phyloP scores from a whole-genome alignment of 1,140 invertebrate species.

The Drosophila sp. region DNA sequence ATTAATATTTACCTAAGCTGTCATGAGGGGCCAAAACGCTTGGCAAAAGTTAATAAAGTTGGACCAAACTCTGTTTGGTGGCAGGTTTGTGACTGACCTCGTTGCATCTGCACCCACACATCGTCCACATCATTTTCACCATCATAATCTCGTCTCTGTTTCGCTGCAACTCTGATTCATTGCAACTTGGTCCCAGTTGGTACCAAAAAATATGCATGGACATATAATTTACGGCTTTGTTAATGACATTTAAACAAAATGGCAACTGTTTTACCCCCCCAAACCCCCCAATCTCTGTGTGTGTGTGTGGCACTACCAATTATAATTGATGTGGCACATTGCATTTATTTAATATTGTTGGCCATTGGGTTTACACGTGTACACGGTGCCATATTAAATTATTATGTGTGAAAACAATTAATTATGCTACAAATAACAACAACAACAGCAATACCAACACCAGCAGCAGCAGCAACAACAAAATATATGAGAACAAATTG shows the following conservation, averaged over 20 bases:
- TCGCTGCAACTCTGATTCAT: constrained; percentile 2
- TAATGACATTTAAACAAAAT: constrained; percentile 78
- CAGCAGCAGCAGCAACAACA: constrained; percentile 5
- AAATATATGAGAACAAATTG: constrained; percentile 38
- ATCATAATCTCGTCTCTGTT: not conserved
- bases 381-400: constrained; percentile 70
- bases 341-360: constrained; percentile 64
- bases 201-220: not conserved
- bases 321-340: constrained; percentile 68
- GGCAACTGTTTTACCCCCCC: constrained; percentile 41
- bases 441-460: constrained; percentile 20
- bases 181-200: constrained; percentile 36
- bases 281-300: not conserved
- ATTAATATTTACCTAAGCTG: constrained; percentile 79
- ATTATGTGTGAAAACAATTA: constrained; percentile 83
- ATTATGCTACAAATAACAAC: constrained; percentile 75
- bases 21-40: constrained; percentile 25
- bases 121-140: not conserved
- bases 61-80: constrained; percentile 21
- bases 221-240: constrained; percentile 75
- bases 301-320: constrained; percentile 46
- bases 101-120: constrained; percentile 13
- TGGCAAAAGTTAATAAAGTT: constrained; percentile 73
- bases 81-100: constrained; percentile 40
- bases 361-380: constrained; percentile 69